Percentiles rank a stretch among this genome's conserved stretches.
These are phyloP conservation scores for Eulemur macaco DNA, from an alignment of 2,113 vertebrate genomes.

Conservation along the genomic window DNA sequence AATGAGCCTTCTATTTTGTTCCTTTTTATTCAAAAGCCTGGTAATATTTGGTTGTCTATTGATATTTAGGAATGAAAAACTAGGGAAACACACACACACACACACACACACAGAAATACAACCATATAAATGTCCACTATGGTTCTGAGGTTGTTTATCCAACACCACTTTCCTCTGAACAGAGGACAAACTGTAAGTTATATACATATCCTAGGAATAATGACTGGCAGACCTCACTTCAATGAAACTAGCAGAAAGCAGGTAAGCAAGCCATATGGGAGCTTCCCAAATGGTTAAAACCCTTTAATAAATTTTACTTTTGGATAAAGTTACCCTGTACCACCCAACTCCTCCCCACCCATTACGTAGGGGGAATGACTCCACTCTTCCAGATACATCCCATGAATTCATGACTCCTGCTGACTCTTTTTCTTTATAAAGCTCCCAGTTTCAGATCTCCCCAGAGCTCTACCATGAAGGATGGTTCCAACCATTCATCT, in stretches of 20 bases:
- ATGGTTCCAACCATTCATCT: neutral
- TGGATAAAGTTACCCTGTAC: neutral
- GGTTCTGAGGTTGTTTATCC: neutral
- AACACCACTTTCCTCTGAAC: neutral
- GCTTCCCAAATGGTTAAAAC: neutral
- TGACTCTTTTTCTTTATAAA: neutral
- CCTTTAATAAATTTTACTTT: neutral
- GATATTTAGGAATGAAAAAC: neutral
- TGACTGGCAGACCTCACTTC: neutral
- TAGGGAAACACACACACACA: neutral
- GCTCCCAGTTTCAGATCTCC: neutral
- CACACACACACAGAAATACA: neutral
- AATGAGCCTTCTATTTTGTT: neutral
- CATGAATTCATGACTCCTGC: neutral
- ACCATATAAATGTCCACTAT: neutral
- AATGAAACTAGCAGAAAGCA: neutral
- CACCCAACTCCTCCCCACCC: neutral
- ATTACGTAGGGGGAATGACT: neutral
- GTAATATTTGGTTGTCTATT: neutral
- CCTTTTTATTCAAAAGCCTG: neutral
- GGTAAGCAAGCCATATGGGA: neutral
- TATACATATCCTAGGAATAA: neutral
- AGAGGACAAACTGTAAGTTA: neutral
- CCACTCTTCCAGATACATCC: neutral
- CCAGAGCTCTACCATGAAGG: neutral